Conservation (phyloP, 2,888 invertebrate species). For the Amblyteles armatorius region DNA sequence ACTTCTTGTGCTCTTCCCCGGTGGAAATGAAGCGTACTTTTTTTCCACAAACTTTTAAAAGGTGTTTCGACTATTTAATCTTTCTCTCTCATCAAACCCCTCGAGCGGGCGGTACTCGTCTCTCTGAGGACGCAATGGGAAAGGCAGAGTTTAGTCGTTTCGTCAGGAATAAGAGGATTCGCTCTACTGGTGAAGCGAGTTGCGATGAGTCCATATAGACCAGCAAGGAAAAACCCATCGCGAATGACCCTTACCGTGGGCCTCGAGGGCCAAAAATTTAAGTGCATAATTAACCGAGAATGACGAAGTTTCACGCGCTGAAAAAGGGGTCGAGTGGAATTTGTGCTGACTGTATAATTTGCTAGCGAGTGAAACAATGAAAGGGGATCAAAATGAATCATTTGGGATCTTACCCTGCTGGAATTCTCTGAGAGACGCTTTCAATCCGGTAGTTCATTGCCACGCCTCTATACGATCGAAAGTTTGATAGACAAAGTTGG, state of each 20-base stretch:
- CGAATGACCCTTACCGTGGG: conserved; percentile 36
- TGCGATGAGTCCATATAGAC: conserved; percentile 31
- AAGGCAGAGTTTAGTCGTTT: conserved; percentile 57
- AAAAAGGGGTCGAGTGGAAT: conserved; percentile 15
- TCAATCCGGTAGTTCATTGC: neutral
- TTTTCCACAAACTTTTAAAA: conserved; percentile 74
- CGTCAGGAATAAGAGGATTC: conserved; percentile 49
- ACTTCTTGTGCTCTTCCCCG: conserved; percentile 31
- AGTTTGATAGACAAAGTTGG: conserved; percentile 22
- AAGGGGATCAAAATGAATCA: conserved; percentile 16
- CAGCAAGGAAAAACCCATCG: conserved; percentile 14
- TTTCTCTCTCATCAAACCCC: conserved; percentile 62
- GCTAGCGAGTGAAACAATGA: conserved; percentile 12
- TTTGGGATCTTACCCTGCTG: conserved; percentile 13
- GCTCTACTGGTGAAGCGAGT: conserved; percentile 10
- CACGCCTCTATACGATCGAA: neutral
- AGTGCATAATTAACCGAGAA: conserved; percentile 81
- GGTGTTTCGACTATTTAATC: conserved; percentile 77
- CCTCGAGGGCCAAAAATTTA: conserved; percentile 79
- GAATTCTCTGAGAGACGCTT: conserved; percentile 14
- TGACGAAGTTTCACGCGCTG: conserved; percentile 75
- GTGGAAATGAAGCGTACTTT: conserved; percentile 52
- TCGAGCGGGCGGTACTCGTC: conserved; percentile 65
- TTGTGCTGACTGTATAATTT: conserved; percentile 52
- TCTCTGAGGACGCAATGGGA: conserved; percentile 69